Evolutionary conservation across 53 echinoderm and acorn worm genomes (phyloP).

Genomic region (Arbacia lixula): DNA sequence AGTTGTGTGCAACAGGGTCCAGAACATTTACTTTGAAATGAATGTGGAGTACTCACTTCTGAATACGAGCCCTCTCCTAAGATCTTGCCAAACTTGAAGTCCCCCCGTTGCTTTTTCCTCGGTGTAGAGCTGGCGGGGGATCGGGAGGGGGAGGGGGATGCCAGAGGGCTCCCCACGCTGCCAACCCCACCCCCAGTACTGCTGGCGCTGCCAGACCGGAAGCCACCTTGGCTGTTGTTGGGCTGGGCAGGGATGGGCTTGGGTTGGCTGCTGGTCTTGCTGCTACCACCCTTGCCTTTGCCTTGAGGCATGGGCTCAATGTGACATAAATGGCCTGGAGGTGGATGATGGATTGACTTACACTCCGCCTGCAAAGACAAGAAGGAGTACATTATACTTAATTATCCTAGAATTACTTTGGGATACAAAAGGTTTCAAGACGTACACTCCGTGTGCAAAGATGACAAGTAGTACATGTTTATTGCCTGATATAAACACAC

Average conservation of each 20-base stretch:
- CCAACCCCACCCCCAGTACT: not conserved
- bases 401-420: no score
- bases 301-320: slow-evolving; percentile 42
- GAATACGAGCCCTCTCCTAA: slow-evolving; percentile 98
- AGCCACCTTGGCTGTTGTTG: not conserved
- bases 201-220: not conserved
- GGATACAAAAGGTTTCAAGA: no score
- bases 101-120: slow-evolving; percentile 78
- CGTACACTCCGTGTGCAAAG: no score
- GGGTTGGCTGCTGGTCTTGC: not conserved
- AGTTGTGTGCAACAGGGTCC: no score
- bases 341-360: slow-evolving; percentile 25
- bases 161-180: not conserved
- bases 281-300: not conserved
- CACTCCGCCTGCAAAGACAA: slow-evolving; percentile 24
- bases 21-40: no score
- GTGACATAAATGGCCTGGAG: slow-evolving; percentile 32
- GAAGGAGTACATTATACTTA: no score
- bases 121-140: not conserved
- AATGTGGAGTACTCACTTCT: slow-evolving; percentile 73
- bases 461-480: no score
- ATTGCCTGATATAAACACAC: no score
- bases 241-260: not conserved
- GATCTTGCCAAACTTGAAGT: slow-evolving; percentile 94
- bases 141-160: not conserved